Evolutionary conservation across 2,888 invertebrate genomes (phyloP).

Genomic region (Machimus atricapillus): DNA sequence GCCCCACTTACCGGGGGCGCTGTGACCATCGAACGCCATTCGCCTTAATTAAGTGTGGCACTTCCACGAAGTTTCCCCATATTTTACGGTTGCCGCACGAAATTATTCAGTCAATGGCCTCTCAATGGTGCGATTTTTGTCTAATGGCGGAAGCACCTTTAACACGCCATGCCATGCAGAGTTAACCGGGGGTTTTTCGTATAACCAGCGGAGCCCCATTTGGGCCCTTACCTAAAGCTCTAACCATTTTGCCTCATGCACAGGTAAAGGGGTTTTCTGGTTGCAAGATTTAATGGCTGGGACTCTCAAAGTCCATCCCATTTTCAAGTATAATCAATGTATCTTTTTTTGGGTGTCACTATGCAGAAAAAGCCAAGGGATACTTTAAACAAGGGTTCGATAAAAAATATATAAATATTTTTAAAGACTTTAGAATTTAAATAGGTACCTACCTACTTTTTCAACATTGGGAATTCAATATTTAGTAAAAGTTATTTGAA

Average conservation of each 20-base stretch:
- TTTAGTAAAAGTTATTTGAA: too few species aligned
- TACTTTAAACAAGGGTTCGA: too few species aligned
- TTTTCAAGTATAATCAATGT: neutral
- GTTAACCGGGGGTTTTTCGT: neutral
- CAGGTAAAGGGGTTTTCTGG: neutral
- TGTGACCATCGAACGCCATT: conserved; percentile 28
- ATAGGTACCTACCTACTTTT: too few species aligned
- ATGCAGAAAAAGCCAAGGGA: neutral
- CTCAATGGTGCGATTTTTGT: conserved; percentile 31
- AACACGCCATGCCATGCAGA: neutral
- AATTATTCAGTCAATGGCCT: conserved; percentile 36
- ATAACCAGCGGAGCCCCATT: neutral
- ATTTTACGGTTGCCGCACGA: neutral
- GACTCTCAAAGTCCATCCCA: neutral
- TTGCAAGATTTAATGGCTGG: conserved; percentile 22
- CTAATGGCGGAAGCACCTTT: conserved; percentile 19
- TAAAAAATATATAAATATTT: too few species aligned
- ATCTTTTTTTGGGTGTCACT: neutral
- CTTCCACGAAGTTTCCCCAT: conserved; percentile 19
- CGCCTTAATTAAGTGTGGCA: conserved; percentile 32
- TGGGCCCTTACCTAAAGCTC: neutral
- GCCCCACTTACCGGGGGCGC: neutral
- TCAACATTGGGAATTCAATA: too few species aligned
- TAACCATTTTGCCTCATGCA: neutral
- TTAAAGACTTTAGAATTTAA: too few species aligned